Percentiles rank a stretch among this genome's conserved stretches.
Evolutionary conservation across 92 coral and sea anemone species (phyloP).

Genomic region (Epizoanthus ramosus): DNA sequence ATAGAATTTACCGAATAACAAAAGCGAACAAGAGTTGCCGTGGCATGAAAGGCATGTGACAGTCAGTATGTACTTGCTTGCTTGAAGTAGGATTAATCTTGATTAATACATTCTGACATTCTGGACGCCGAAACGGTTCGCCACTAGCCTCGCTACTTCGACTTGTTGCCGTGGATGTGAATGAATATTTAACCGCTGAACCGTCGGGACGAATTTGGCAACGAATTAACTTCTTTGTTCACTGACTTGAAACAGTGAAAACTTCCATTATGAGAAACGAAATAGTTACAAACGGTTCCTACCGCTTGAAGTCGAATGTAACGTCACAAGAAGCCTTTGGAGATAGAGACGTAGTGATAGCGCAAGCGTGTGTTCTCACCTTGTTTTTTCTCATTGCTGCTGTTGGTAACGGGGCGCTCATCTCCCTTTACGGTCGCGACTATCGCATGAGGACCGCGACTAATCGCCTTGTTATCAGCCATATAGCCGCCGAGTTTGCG

Average conservation of each 20-base stretch:
- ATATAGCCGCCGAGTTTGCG: conserved; percentile 70
- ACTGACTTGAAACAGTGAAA: no score
- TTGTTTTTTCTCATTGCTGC: conserved; percentile 59
- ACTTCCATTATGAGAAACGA: background rate
- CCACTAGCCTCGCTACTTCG: no score
- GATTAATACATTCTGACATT: no score
- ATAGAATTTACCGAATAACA: no score
- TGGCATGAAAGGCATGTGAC: no score
- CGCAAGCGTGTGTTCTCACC: conserved; percentile 53
- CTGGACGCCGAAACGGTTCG: no score
- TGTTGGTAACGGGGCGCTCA: conserved; percentile 65
- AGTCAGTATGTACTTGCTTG: no score
- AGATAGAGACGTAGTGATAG: background rate
- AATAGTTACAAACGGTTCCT: conserved; percentile 10
- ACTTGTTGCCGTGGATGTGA: no score
- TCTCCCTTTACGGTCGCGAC: conserved; percentile 66
- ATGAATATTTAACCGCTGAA: background rate
- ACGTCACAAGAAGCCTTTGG: background rate
- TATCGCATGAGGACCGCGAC: conserved; percentile 79
- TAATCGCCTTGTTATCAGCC: conserved; percentile 73
- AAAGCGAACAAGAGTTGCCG: no score
- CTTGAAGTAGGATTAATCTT: no score
- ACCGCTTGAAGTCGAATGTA: background rate
- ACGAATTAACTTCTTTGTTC: no score
- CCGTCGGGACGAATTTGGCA: no score